Percentiles rank a stretch among this genome's conserved stretches.
These are phyloP conservation scores for Tichodroma muraria DNA, from an alignment of 2,113 vertebrate species.

Conservation along the genomic window DNA sequence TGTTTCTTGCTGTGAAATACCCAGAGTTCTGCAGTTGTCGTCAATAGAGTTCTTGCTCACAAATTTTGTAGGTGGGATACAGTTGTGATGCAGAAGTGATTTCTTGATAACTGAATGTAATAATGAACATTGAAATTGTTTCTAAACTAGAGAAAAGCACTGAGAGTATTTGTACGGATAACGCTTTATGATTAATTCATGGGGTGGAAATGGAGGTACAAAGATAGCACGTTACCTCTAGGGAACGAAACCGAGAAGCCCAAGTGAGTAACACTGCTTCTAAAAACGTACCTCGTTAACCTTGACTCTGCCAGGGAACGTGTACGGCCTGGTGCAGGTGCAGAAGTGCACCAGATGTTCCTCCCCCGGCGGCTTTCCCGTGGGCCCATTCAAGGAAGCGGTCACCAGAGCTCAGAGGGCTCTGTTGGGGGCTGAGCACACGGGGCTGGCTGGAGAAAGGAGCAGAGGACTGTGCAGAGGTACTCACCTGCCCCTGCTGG, in stretches of 20 bases:
- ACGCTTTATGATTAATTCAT: constrained; percentile 17
- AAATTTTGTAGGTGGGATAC: not conserved
- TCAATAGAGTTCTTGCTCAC: not conserved
- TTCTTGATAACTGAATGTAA: not conserved
- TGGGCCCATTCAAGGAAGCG: not conserved
- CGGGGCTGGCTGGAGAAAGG: not conserved
- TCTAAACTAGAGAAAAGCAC: not conserved
- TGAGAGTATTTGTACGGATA: not conserved
- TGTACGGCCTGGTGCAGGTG: not conserved
- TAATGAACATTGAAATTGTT: not conserved
- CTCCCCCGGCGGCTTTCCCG: no score
- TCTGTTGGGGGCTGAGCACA: not conserved
- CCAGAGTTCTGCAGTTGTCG: not conserved
- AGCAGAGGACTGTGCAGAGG: not conserved
- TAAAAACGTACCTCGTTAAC: constrained; percentile 15
- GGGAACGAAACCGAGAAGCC: not conserved
- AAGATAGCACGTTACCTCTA: not conserved
- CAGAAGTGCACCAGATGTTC: no score
- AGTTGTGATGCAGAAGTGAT: not conserved
- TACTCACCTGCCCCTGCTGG: no score
- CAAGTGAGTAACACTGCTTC: not conserved
- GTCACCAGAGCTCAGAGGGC: not conserved
- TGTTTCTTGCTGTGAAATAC: not conserved
- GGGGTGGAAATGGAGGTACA: not conserved
- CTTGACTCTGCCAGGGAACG: not conserved